phyloP scores from a whole-genome alignment of 2,113 vertebrate genomes.

The Salvelinus alpinus region DNA sequence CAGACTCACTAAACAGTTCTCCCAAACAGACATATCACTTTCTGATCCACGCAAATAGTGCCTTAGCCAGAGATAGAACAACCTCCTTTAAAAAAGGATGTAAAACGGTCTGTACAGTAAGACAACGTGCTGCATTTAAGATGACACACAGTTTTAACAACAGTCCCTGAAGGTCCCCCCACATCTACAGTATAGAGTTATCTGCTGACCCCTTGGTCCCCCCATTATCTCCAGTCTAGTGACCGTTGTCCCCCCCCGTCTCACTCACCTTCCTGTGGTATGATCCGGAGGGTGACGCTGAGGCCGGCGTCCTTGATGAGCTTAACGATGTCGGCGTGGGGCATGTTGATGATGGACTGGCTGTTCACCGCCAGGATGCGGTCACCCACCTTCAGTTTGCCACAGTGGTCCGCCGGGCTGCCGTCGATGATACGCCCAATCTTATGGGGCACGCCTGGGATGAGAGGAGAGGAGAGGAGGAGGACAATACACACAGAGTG shows the following conservation, averaged over 20 bases:
- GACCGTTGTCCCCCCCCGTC: neutral
- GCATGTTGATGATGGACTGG: conserved; percentile 97
- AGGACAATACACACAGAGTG: conserved; percentile 14
- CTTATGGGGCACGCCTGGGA: conserved; percentile 92
- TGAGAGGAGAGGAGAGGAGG: too few species aligned
- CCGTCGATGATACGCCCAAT: conserved; percentile 98
- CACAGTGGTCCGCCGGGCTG: conserved; percentile 95
- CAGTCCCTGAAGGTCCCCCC: too few species aligned
- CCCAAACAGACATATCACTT: neutral
- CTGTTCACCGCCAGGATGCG: conserved; percentile 95
- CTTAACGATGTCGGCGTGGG: conserved; percentile 97
- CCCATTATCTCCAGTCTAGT: too few species aligned
- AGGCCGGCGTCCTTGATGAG: conserved; percentile 98
- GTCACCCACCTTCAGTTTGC: conserved; percentile 96
- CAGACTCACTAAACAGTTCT: neutral
- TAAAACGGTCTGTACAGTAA: too few species aligned
- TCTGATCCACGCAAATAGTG: too few species aligned
- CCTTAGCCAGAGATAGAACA: neutral
- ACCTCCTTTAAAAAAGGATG: too few species aligned
- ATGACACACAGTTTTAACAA: too few species aligned
- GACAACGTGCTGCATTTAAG: too few species aligned
- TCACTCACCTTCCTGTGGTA: conserved; percentile 94
- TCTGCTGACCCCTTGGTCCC: too few species aligned
- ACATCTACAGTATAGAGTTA: too few species aligned
- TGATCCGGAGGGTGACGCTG: conserved; percentile 93